Conservation (phyloP, 2,113 vertebrate genomes). For the Haemorhous mexicanus region DNA sequence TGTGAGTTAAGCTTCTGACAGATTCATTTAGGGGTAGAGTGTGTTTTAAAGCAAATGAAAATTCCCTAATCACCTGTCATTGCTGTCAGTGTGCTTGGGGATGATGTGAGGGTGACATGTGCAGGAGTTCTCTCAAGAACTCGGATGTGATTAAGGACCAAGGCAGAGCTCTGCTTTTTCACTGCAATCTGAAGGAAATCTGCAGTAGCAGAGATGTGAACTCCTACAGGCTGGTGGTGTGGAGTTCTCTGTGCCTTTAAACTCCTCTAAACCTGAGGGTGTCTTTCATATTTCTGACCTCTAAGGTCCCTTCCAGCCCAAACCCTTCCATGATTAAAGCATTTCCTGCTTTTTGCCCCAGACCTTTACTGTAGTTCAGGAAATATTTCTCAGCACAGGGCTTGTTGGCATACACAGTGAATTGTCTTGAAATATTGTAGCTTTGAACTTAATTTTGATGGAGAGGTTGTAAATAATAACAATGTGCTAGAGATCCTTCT, state of each 20-base stretch:
- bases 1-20: neutral
- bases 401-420: neutral
- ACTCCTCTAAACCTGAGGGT: neutral
- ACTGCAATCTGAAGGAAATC: neutral
- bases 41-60: neutral
- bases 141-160: neutral
- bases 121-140: neutral
- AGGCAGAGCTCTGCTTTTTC: too few species aligned
- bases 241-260: neutral
- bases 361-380: neutral
- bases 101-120: neutral
- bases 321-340: neutral
- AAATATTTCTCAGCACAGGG: neutral
- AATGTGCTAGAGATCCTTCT: neutral
- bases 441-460: neutral
- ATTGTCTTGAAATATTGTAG: neutral
- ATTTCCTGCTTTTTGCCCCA: neutral
- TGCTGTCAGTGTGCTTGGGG: neutral
- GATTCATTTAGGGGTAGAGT: neutral
- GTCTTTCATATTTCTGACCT: neutral
- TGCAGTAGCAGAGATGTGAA: neutral
- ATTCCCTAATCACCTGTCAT: neutral
- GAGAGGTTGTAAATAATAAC: neutral
- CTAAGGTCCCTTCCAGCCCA: neutral
- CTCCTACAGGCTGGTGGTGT: neutral